Evolutionary conservation across 2,113 vertebrate species (phyloP).

Genomic region (Seriola quinqueradiata): DNA sequence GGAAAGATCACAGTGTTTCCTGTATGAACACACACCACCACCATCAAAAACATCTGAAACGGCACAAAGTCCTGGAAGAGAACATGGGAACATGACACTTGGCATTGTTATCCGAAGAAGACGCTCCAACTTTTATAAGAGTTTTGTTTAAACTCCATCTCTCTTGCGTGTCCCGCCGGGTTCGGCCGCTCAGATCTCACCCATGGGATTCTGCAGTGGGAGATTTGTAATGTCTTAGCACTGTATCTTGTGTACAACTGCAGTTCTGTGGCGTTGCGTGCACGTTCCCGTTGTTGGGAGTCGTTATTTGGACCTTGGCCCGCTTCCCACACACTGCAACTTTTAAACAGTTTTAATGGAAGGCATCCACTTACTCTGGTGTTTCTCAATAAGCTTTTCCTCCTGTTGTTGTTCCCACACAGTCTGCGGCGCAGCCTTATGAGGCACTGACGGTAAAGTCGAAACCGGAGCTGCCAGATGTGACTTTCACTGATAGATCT

Average conservation of each 20-base stretch:
- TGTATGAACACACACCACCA: constrained; percentile 7
- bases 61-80: constrained; percentile 23
- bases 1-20: constrained; percentile 17
- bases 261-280: constrained; percentile 1
- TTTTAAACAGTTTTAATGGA: constrained; percentile 68
- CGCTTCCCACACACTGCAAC: constrained; percentile 50
- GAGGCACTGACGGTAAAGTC: not conserved
- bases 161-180: constrained; percentile 12
- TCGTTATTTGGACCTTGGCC: constrained; percentile 52
- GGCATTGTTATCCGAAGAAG: not conserved
- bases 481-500: constrained; percentile 32
- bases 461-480: constrained; percentile 32
- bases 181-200: not conserved
- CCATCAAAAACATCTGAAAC: constrained; percentile 5
- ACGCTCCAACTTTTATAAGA: constrained; percentile 12
- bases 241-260: not conserved
- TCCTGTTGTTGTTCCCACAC: constrained; percentile 58
- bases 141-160: not conserved
- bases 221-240: constrained; percentile 24
- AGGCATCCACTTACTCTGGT: constrained; percentile 25
- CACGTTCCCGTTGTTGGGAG: not conserved
- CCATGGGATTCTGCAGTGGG: constrained; percentile 5
- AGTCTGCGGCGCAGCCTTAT: constrained; percentile 1
- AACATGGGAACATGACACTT: constrained; percentile 64
- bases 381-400: constrained; percentile 50